Conservation (phyloP, 2,113 vertebrate genomes). For the Gymnocephalus cernua region DNA sequence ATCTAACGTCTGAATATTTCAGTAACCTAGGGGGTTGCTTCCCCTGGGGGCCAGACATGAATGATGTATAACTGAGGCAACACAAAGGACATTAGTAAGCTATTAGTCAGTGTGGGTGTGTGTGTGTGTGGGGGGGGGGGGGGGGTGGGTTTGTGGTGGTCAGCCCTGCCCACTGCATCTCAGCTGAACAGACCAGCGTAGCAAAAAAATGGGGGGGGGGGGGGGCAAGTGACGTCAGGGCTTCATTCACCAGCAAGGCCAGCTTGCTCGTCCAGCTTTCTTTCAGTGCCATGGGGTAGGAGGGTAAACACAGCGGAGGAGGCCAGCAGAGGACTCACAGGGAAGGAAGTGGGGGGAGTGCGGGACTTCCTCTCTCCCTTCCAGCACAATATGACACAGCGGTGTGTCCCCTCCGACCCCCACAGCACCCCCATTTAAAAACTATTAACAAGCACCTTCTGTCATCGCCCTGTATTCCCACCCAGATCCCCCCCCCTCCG, state of each 20-base stretch:
- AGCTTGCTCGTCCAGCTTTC: slow-evolving; percentile 45
- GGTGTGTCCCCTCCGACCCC: not conserved
- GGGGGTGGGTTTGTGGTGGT: too few species aligned
- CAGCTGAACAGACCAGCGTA: too few species aligned
- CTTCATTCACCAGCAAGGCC: slow-evolving; percentile 77
- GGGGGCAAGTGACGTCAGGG: slow-evolving; percentile 69
- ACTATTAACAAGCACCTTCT: slow-evolving; percentile 55
- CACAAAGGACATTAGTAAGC: slow-evolving; percentile 74
- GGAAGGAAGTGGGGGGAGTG: slow-evolving; percentile 42
- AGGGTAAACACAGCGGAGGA: slow-evolving; percentile 42
- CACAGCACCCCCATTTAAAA: slow-evolving; percentile 31
- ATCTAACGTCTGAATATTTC: slow-evolving; percentile 71
- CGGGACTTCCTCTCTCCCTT: slow-evolving; percentile 54
- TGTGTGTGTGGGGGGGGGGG: too few species aligned
- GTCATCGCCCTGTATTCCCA: slow-evolving; percentile 28
- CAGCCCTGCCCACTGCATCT: too few species aligned
- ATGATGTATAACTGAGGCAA: slow-evolving; percentile 73
- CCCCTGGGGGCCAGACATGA: slow-evolving; percentile 72
- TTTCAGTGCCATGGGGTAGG: slow-evolving; percentile 43
- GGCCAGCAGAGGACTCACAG: slow-evolving; percentile 26
- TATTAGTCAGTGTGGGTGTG: slow-evolving; percentile 71
- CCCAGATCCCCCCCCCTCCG: slow-evolving; percentile 7
- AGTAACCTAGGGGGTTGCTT: slow-evolving; percentile 61
- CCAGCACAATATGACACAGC: slow-evolving; percentile 44
- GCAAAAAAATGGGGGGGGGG: too few species aligned